phyloP scores from a whole-genome alignment of 2,888 invertebrate genomes.

The Philaethria dido region DNA sequence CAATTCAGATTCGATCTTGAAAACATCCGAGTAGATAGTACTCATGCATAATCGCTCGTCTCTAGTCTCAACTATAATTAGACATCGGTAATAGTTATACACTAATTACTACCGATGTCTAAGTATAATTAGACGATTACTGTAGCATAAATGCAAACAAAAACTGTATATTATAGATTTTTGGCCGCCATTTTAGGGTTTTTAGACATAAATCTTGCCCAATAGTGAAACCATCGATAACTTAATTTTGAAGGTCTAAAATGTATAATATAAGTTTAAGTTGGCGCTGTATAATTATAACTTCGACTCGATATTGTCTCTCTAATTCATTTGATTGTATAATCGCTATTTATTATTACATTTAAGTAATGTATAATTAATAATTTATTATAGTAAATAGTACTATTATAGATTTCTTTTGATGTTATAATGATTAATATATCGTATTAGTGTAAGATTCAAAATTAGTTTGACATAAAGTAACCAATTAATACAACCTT shows the following conservation, averaged over 20 bases:
- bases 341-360: slow-evolving; percentile 82
- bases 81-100: slow-evolving; percentile 15
- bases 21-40: slow-evolving; percentile 24
- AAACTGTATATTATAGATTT: slow-evolving; percentile 27
- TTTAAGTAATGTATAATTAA: slow-evolving; percentile 80
- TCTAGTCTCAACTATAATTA: slow-evolving; percentile 31
- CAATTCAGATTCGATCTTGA: slow-evolving; percentile 23
- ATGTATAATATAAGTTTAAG: slow-evolving; percentile 3
- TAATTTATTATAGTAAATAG: slow-evolving; percentile 81
- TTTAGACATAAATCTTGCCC: slow-evolving; percentile 7
- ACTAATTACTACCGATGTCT: slow-evolving; percentile 20
- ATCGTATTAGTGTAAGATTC: slow-evolving; percentile 78
- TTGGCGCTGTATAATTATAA: slow-evolving; percentile 29
- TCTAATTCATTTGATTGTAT: slow-evolving; percentile 77
- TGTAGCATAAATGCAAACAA: slow-evolving; percentile 25
- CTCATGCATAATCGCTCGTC: slow-evolving; percentile 28
- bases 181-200: slow-evolving; percentile 26
- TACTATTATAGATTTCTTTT: slow-evolving; percentile 79
- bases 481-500: slow-evolving; percentile 62
- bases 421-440: slow-evolving; percentile 79
- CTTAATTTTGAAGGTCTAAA: slow-evolving; percentile 1
- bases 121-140: slow-evolving; percentile 28
- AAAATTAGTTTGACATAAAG: slow-evolving; percentile 72
- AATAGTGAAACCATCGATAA: neutral
- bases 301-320: slow-evolving; percentile 79